These are phyloP conservation scores for Stenurella melanura DNA, from an alignment of 2,888 invertebrate genomes.

Conservation along the genomic window DNA sequence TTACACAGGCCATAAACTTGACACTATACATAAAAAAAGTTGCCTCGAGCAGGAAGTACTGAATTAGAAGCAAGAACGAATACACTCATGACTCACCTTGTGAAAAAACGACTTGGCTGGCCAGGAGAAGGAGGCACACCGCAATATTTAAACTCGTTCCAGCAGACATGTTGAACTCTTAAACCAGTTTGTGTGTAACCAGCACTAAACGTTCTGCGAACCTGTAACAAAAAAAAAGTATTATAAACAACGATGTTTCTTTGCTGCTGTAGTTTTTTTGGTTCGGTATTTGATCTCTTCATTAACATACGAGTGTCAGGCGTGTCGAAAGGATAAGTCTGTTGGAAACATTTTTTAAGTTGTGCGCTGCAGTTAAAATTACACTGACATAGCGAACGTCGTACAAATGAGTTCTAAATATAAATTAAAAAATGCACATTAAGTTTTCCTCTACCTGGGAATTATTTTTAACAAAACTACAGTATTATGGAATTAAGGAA, in stretches of 20 bases:
- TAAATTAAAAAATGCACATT: neutral
- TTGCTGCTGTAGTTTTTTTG: slow-evolving; percentile 6
- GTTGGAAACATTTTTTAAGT: slow-evolving; percentile 1
- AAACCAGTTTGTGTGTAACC: slow-evolving; percentile 51
- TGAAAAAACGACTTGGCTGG: slow-evolving; percentile 56
- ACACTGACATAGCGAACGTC: neutral
- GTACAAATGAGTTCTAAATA: neutral
- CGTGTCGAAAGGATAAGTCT: neutral
- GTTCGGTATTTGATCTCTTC: slow-evolving; percentile 8
- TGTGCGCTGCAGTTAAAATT: neutral
- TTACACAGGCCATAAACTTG: slow-evolving; percentile 45
- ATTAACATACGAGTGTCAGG: slow-evolving; percentile 19
- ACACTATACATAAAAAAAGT: slow-evolving; percentile 12
- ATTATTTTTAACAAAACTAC: too few species aligned
- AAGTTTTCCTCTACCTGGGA: neutral
- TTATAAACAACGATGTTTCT: neutral
- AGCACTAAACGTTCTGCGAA: slow-evolving; percentile 45
- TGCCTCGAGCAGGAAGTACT: slow-evolving; percentile 3
- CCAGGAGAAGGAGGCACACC: slow-evolving; percentile 58
- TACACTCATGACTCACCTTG: slow-evolving; percentile 59
- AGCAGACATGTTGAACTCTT: slow-evolving; percentile 60
- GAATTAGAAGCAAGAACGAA: slow-evolving; percentile 12
- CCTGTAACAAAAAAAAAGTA: slow-evolving; percentile 48
- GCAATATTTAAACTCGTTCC: slow-evolving; percentile 60
- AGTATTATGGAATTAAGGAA: neutral